These are phyloP conservation scores for Lymantria monacha DNA, from an alignment of 2,888 invertebrate genomes.

Conservation along the genomic window DNA sequence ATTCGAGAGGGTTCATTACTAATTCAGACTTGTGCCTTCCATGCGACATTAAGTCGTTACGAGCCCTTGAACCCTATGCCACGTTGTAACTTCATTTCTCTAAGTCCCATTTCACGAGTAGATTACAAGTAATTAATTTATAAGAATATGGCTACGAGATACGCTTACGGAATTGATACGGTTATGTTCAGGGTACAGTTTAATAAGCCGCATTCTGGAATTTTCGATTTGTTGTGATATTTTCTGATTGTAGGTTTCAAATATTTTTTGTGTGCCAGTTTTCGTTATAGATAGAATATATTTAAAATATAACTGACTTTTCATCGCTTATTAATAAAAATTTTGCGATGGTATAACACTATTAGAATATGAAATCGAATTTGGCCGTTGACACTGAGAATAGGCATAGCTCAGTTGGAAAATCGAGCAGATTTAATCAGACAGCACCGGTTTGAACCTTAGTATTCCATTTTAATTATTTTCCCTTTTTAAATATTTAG, in stretches of 20 bases:
- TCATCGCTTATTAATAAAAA: too few relatives aligned
- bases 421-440: too few relatives aligned
- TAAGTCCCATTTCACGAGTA: constrained; percentile 79
- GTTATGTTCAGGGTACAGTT: constrained; percentile 56
- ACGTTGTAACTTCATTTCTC: constrained; percentile 78
- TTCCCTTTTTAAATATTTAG: too few relatives aligned
- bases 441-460: too few relatives aligned
- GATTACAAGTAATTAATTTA: constrained; percentile 83
- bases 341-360: too few relatives aligned
- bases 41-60: constrained; percentile 72
- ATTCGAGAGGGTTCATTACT: constrained; percentile 71
- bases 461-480: too few relatives aligned
- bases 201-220: constrained; percentile 31
- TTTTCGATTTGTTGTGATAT: constrained; percentile 21
- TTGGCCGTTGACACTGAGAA: too few relatives aligned
- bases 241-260: neutral
- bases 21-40: constrained; percentile 71
- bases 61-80: constrained; percentile 60
- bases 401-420: too few relatives aligned
- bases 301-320: too few relatives aligned
- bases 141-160: constrained; percentile 76
- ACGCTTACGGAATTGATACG: constrained; percentile 61
- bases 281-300: too few relatives aligned
- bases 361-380: too few relatives aligned
- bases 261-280: too few relatives aligned